These are phyloP conservation scores for Drosophila rubida DNA, from an alignment of 2,888 invertebrate genomes.

Conservation along the genomic window DNA sequence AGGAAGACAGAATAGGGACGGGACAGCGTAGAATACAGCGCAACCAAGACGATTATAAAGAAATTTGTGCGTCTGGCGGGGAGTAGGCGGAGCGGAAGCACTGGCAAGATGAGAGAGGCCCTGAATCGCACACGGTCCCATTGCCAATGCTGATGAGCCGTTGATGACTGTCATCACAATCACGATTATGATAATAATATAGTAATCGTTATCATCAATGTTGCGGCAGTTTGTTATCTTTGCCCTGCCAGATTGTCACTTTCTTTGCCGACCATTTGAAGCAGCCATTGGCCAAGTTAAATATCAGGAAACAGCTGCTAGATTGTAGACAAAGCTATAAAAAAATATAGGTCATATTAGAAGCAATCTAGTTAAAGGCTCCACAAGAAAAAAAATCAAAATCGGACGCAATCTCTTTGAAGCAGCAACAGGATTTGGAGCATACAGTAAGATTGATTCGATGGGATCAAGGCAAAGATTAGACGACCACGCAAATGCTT, in stretches of 20 bases:
- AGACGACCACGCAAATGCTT: background rate
- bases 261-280: constrained; percentile 6
- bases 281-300: constrained; percentile 28
- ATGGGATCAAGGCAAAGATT: constrained; percentile 9
- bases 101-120: background rate
- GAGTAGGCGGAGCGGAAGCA: background rate
- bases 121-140: background rate
- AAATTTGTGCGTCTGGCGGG: constrained; percentile 65
- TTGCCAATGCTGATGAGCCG: constrained; percentile 58
- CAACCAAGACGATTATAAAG: constrained; percentile 65
- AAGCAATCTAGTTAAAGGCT: background rate
- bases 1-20: background rate
- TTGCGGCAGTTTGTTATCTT: constrained; percentile 15
- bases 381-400: background rate
- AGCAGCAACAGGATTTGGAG: constrained; percentile 5
- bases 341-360: background rate
- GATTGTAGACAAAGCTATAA: background rate
- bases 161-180: constrained; percentile 74
- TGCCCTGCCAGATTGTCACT: constrained; percentile 23
- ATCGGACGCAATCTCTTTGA: background rate
- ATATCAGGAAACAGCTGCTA: background rate
- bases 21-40: constrained; percentile 4
- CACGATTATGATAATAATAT: constrained; percentile 72
- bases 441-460: constrained; percentile 17
- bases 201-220: constrained; percentile 62